phyloP scores from a whole-genome alignment of 2,113 vertebrate species.

The Anhinga anhinga region DNA sequence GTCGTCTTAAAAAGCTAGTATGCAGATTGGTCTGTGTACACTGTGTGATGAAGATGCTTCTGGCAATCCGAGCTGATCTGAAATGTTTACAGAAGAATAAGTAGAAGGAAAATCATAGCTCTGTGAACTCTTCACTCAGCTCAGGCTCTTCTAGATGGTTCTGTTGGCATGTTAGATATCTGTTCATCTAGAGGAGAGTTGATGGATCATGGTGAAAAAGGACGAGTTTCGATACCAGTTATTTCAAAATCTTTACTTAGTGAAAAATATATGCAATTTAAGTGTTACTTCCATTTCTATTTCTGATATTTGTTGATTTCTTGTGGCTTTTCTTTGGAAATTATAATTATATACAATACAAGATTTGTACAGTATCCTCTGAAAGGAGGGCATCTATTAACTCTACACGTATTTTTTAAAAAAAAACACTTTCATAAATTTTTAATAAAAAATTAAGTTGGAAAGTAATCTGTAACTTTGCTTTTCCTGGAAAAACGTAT shows the following conservation, averaged over 20 bases:
- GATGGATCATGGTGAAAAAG: background rate
- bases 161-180: background rate
- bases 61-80: rapidly evolving
- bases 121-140: background rate
- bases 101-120: background rate
- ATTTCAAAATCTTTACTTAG: background rate
- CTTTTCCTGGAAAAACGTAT: background rate
- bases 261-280: background rate
- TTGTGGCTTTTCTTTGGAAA: background rate
- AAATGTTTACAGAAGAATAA: background rate
- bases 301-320: background rate
- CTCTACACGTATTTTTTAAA: background rate
- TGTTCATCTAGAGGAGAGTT: background rate
- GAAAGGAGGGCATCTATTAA: background rate
- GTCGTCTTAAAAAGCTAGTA: background rate
- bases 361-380: background rate
- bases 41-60: background rate
- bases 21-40: background rate
- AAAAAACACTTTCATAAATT: background rate
- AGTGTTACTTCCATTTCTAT: background rate
- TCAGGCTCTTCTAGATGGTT: background rate
- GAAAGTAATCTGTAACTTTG: background rate
- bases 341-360: background rate
- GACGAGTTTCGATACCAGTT: background rate
- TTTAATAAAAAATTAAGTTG: background rate